Conservation (phyloP, 2,797 vertebrate species). For the Onychomys arenicola region DNA sequence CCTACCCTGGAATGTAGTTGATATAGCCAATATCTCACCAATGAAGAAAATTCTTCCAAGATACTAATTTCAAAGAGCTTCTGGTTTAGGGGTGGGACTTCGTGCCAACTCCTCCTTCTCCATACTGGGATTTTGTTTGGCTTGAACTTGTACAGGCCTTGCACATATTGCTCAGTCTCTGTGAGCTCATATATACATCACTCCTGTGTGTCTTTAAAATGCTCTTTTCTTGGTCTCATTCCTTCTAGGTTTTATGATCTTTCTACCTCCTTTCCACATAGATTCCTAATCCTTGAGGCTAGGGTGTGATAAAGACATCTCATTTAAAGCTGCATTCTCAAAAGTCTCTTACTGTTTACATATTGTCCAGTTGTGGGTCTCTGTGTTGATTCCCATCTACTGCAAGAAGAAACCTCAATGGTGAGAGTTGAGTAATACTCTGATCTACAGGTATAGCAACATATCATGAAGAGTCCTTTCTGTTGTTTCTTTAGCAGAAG, state of each 20-base stretch:
- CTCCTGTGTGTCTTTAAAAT: not conserved
- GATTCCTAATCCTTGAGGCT: not conserved
- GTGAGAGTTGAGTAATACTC: not conserved
- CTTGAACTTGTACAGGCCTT: not conserved
- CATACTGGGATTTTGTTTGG: not conserved
- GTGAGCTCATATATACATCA: not conserved
- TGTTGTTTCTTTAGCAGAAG: not conserved
- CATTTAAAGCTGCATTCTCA: not conserved
- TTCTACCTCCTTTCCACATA: not conserved
- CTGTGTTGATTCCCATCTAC: not conserved
- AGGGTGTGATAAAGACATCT: not conserved
- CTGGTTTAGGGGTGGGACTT: not conserved
- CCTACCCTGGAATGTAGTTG: not conserved
- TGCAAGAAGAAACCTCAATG: not conserved
- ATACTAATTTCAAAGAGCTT: not conserved
- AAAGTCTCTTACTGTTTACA: not conserved
- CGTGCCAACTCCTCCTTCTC: not conserved
- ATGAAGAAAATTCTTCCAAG: not conserved
- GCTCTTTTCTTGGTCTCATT: not conserved
- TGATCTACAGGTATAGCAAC: not conserved
- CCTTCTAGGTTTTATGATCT: not conserved
- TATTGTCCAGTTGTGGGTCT: not conserved
- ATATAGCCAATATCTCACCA: not conserved
- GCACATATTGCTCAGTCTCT: not conserved
- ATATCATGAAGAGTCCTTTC: not conserved